These are phyloP conservation scores for Parasteatoda lunata DNA, from an alignment of 2,888 invertebrate species.

Conservation along the genomic window DNA sequence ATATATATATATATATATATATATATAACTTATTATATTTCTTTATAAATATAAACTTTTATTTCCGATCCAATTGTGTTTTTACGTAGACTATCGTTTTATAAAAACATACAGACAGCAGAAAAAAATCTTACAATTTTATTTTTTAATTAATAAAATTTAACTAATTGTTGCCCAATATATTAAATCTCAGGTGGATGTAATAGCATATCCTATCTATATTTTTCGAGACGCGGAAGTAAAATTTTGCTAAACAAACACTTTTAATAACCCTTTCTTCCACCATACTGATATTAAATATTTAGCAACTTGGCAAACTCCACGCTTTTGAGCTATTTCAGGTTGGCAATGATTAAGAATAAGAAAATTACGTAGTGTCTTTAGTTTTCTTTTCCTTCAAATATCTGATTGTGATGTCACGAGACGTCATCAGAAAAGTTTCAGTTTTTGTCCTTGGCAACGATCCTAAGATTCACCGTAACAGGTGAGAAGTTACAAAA, in stretches of 20 bases:
- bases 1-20: too few species aligned
- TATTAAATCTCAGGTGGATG: too few species aligned
- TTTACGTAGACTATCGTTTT: too few species aligned
- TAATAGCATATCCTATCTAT: too few species aligned
- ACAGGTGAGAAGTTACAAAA: constrained; percentile 3
- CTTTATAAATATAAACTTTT: too few species aligned
- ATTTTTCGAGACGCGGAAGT: not conserved
- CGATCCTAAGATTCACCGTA: not conserved
- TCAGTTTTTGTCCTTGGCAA: not conserved
- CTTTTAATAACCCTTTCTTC: not conserved
- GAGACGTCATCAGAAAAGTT: not conserved
- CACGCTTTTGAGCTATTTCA: not conserved
- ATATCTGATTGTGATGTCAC: constrained; percentile 1
- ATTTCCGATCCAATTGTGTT: too few species aligned
- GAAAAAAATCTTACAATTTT: too few species aligned
- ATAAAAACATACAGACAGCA: too few species aligned
- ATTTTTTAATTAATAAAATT: too few species aligned
- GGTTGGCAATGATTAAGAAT: not conserved
- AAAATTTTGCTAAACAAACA: not conserved
- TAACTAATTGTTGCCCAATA: too few species aligned
- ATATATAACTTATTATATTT: too few species aligned
- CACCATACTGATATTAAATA: not conserved
- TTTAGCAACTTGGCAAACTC: not conserved
- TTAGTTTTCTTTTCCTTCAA: not conserved
- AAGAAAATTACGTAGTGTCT: not conserved